phyloP scores from a whole-genome alignment of 2,888 invertebrate species.

The Empis stercorea region DNA sequence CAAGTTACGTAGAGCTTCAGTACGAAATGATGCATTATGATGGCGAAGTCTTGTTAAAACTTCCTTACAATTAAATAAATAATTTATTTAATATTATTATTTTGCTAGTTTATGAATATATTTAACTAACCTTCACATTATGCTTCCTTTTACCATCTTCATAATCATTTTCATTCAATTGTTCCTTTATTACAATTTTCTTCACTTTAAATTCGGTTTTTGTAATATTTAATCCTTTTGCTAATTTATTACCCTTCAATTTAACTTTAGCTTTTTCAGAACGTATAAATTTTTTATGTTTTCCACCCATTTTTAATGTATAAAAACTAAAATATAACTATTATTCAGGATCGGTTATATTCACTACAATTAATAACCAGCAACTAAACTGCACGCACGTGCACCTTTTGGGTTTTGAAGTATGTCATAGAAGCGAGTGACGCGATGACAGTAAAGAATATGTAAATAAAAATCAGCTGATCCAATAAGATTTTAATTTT shows the following conservation, averaged over 20 bases:
- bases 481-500: too few relatives aligned
- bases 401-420: too few relatives aligned
- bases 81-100: too few relatives aligned
- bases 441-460: too few relatives aligned
- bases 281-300: slow-evolving; percentile 61
- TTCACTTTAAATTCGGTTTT: slow-evolving; percentile 80
- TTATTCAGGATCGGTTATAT: too few relatives aligned
- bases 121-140: slow-evolving; percentile 38
- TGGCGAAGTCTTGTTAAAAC: slow-evolving; percentile 40
- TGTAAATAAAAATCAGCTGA: too few relatives aligned
- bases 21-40: slow-evolving; percentile 30
- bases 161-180: slow-evolving; percentile 47
- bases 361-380: too few relatives aligned
- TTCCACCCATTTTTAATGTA: slow-evolving; percentile 33
- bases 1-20: slow-evolving; percentile 26
- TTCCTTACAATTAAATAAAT: slow-evolving; percentile 22
- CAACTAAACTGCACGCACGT: neutral
- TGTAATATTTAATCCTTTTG: slow-evolving; percentile 81
- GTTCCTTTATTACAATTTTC: slow-evolving; percentile 71
- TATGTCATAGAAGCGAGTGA: too few relatives aligned
- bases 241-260: slow-evolving; percentile 66
- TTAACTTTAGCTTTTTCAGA: slow-evolving; percentile 84
- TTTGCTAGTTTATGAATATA: too few relatives aligned
- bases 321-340: too few relatives aligned
- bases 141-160: slow-evolving; percentile 63